Conservation (phyloP, 2,888 invertebrate genomes). For the Xestia sexstrigata region DNA sequence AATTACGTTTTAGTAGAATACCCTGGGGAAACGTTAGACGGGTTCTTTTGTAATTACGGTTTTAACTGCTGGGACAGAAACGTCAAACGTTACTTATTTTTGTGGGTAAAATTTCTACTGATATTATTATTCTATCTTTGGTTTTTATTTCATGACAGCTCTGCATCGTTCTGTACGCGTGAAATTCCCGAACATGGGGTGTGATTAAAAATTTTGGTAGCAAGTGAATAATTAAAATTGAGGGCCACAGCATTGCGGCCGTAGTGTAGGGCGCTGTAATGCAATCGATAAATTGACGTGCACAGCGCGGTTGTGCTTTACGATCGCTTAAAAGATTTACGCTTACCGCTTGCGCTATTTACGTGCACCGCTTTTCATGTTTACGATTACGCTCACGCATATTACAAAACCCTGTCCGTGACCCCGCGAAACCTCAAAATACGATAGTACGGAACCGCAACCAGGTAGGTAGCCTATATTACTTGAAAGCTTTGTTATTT, state of each 20-base stretch:
- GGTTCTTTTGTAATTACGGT: constrained; percentile 88
- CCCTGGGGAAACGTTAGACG: constrained; percentile 89
- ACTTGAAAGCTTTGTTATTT: constrained; percentile 37
- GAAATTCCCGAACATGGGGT: constrained; percentile 52
- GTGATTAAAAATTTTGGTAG: constrained; percentile 72
- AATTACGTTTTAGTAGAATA: constrained; percentile 89
- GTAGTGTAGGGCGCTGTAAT: constrained; percentile 73
- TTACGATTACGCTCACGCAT: constrained; percentile 84
- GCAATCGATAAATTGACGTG: constrained; percentile 84
- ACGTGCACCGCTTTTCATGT: constrained; percentile 79
- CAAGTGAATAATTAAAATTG: constrained; percentile 79
- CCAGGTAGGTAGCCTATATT: constrained; percentile 42
- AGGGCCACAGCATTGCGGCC: constrained; percentile 73
- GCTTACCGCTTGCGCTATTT: constrained; percentile 78
- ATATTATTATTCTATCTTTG: constrained; percentile 68
- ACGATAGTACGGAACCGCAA: constrained; percentile 61
- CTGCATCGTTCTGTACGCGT: constrained; percentile 29
- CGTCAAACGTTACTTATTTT: constrained; percentile 87
- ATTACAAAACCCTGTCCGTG: constrained; percentile 76
- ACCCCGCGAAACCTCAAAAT: constrained; percentile 69
- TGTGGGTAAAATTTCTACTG: constrained; percentile 78
- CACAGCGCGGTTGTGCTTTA: constrained; percentile 81
- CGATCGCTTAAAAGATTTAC: constrained; percentile 81
- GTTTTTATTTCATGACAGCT: constrained; percentile 47
- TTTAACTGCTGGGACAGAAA: constrained; percentile 88